Evolutionary conservation across 2,797 vertebrate genomes (phyloP).

Genomic region (Crocidura indochinensis): DNA sequence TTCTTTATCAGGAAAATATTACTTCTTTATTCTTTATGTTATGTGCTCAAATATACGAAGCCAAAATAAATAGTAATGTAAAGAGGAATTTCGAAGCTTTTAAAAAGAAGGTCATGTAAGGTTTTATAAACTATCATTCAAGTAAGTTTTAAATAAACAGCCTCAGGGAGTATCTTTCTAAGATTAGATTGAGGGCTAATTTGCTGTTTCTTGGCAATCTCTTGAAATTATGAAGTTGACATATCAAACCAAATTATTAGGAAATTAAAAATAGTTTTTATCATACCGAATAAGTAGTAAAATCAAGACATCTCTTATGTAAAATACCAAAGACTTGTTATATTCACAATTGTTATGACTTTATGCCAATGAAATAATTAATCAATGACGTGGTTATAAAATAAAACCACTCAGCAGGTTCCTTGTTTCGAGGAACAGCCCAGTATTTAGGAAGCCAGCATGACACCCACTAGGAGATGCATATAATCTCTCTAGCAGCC

Average conservation of each 20-base stretch:
- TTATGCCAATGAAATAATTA: conserved; percentile 38
- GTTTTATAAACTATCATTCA: conserved; percentile 60
- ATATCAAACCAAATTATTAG: conserved; percentile 52
- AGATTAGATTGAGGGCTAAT: conserved; percentile 55
- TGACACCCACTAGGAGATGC: no score
- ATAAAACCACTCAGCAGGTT: no score
- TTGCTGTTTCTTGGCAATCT: conserved; percentile 42
- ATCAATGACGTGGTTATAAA: no score
- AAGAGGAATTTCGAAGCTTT: conserved; percentile 28
- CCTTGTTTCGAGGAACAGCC: no score
- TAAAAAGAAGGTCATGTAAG: conserved; percentile 51
- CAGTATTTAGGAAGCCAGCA: no score
- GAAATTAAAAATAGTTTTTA: conserved; percentile 27
- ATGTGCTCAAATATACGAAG: not conserved
- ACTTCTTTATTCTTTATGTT: conserved; percentile 52
- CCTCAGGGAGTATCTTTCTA: conserved; percentile 36
- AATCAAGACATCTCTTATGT: conserved; percentile 45
- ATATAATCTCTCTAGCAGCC: no score
- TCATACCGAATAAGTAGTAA: conserved; percentile 16
- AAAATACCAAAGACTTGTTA: conserved; percentile 18
- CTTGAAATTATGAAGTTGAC: conserved; percentile 38
- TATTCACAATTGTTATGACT: not conserved
- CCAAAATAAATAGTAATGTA: conserved; percentile 47
- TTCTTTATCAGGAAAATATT: conserved; percentile 40
- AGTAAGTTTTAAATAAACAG: conserved; percentile 62